Percentiles rank a stretch among this genome's conserved stretches.
phyloP scores from a whole-genome alignment of 2,113 vertebrate species.

The Alces alces region DNA sequence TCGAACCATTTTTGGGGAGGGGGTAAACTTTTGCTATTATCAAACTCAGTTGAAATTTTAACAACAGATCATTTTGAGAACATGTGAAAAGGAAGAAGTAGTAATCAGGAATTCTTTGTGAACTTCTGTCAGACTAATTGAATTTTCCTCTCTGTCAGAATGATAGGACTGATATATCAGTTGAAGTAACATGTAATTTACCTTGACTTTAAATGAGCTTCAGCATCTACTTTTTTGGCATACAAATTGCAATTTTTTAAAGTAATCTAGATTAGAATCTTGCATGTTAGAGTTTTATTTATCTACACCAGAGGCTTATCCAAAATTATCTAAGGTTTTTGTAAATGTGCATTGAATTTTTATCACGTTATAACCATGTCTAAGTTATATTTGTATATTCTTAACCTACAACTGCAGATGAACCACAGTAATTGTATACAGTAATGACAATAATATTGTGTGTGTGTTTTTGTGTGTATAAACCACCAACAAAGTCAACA shows the following conservation, averaged over 20 bases:
- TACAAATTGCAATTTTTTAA: conserved; percentile 43
- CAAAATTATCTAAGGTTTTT: background rate
- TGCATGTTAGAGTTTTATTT: conserved; percentile 12
- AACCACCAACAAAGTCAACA: background rate
- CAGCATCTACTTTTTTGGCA: conserved; percentile 39
- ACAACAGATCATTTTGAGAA: conserved; percentile 36
- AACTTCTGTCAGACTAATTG: conserved; percentile 54
- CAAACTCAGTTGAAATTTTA: conserved; percentile 42
- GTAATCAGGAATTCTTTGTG: conserved; percentile 44
- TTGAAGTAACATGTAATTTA: conserved; percentile 64
- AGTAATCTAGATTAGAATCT: background rate
- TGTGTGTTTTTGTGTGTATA: background rate
- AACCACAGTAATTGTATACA: background rate
- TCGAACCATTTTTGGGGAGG: background rate
- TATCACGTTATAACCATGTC: background rate
- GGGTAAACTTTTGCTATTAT: background rate
- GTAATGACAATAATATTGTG: background rate
- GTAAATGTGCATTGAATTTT: background rate
- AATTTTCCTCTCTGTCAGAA: conserved; percentile 60
- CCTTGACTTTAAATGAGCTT: conserved; percentile 60
- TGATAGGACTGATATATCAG: conserved; percentile 34
- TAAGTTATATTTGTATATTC: background rate
- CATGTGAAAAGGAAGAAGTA: background rate
- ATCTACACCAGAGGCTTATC: background rate
- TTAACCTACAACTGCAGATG: background rate